Evolutionary conservation across 2,888 invertebrate species (phyloP).

Genomic region (Eugnorisma glareosa): DNA sequence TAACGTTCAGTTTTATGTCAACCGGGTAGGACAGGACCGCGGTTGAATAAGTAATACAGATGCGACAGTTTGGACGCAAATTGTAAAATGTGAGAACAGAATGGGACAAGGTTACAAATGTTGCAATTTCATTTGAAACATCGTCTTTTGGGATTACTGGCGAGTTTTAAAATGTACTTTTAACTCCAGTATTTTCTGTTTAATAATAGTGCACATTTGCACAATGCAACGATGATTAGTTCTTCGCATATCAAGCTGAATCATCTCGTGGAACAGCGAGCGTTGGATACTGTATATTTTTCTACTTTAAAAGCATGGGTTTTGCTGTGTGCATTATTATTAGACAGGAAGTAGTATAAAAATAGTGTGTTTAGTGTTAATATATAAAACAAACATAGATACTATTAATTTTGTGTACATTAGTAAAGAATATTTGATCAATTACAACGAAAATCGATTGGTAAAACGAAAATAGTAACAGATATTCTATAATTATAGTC

Average conservation of each 20-base stretch:
- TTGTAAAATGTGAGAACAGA: slow-evolving; percentile 53
- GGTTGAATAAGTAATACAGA: slow-evolving; percentile 55
- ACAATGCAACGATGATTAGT: slow-evolving; percentile 21
- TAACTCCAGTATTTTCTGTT: not conserved
- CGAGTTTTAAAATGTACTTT: slow-evolving; percentile 8
- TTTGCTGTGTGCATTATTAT: not conserved
- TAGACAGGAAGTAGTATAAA: not conserved
- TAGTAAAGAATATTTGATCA: not conserved
- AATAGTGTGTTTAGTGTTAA: not conserved
- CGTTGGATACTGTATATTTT: slow-evolving; percentile 47
- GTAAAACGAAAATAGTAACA: not conserved
- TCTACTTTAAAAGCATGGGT: slow-evolving; percentile 23
- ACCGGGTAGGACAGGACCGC: slow-evolving; percentile 27
- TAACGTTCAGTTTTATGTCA: slow-evolving; percentile 55
- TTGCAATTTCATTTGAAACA: slow-evolving; percentile 49
- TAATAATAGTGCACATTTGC: slow-evolving; percentile 22
- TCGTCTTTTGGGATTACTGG: slow-evolving; percentile 17
- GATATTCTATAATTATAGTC: not conserved
- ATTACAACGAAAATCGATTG: not conserved
- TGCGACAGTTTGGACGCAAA: slow-evolving; percentile 50
- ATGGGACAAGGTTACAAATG: slow-evolving; percentile 31
- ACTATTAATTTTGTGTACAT: not conserved
- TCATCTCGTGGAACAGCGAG: slow-evolving; percentile 42
- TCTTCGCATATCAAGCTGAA: slow-evolving; percentile 15
- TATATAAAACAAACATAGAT: not conserved